phyloP scores from a whole-genome alignment of 2,797 vertebrate species.

The Microctenopoma steveboyesi region DNA sequence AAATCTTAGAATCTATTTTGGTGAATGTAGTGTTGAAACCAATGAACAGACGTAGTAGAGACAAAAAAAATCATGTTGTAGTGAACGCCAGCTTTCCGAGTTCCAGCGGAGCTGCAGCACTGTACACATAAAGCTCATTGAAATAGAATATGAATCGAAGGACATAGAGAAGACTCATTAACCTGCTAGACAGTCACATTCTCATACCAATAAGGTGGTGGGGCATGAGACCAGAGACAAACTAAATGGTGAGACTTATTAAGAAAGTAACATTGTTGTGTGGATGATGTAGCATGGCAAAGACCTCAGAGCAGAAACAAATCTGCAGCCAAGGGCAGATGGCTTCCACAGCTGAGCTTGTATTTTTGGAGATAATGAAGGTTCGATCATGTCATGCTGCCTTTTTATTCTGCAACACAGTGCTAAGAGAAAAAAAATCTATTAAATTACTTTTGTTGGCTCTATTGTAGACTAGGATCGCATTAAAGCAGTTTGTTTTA shows the following conservation, averaged over 20 bases:
- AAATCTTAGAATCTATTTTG: constrained; percentile 15
- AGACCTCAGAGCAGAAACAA: constrained; percentile 3
- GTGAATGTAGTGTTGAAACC: constrained; percentile 6
- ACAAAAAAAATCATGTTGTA: constrained; percentile 1
- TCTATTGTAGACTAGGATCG: neutral
- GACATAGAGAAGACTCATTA: constrained; percentile 5
- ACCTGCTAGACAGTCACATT: constrained; percentile 5
- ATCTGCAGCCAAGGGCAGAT: constrained; percentile 21
- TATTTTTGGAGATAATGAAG: constrained; percentile 13
- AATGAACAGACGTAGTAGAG: neutral
- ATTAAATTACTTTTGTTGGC: neutral
- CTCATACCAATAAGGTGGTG: neutral
- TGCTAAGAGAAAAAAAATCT: constrained; percentile 9
- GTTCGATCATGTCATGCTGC: constrained; percentile 3
- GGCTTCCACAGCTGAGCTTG: constrained; percentile 2
- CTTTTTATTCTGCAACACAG: constrained; percentile 3
- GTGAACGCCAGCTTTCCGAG: neutral
- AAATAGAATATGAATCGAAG: constrained; percentile 7
- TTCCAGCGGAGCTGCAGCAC: neutral
- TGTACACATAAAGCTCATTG: neutral
- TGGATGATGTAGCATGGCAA: neutral
- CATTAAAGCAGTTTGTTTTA: constrained; percentile 7
- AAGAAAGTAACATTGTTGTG: constrained; percentile 3
- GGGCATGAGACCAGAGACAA: neutral
- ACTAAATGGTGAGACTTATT: neutral